Evolutionary conservation across 2,797 vertebrate species (phyloP).

Genomic region (Sardinella longiceps): DNA sequence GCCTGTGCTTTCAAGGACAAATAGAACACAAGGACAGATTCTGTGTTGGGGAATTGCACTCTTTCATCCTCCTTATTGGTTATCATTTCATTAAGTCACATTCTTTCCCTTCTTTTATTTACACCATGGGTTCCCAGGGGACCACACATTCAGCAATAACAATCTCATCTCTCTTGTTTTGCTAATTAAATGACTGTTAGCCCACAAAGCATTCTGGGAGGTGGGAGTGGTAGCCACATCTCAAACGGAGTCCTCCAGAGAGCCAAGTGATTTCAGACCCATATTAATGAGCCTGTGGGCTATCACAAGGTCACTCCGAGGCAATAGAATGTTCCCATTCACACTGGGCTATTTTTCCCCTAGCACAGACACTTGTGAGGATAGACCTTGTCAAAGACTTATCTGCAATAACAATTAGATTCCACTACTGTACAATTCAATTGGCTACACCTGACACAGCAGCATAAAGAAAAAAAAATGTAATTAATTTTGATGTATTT

Average conservation of each 20-base stretch:
- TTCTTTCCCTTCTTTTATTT: conserved; percentile 32
- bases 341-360: not conserved
- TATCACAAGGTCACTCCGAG: not conserved
- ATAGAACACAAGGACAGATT: not conserved
- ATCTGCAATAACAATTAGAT: too few relatives aligned
- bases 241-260: not conserved
- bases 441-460: too few relatives aligned
- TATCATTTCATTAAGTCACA: conserved; percentile 41
- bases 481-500: too few relatives aligned
- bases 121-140: not conserved
- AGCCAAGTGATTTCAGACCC: not conserved
- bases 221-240: not conserved
- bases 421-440: too few relatives aligned
- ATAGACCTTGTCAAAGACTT: too few relatives aligned
- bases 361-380: not conserved
- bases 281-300: not conserved
- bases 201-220: not conserved
- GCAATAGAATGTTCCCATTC: not conserved
- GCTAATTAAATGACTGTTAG: not conserved
- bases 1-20: not conserved
- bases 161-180: not conserved
- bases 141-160: conserved; percentile 6
- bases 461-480: too few relatives aligned
- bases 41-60: not conserved
- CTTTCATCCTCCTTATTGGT: not conserved